Percentiles rank a stretch among this genome's conserved stretches.
These are phyloP conservation scores for Thryonomys swinderianus DNA, from an alignment of 2,113 vertebrate genomes.

Conservation along the genomic window DNA sequence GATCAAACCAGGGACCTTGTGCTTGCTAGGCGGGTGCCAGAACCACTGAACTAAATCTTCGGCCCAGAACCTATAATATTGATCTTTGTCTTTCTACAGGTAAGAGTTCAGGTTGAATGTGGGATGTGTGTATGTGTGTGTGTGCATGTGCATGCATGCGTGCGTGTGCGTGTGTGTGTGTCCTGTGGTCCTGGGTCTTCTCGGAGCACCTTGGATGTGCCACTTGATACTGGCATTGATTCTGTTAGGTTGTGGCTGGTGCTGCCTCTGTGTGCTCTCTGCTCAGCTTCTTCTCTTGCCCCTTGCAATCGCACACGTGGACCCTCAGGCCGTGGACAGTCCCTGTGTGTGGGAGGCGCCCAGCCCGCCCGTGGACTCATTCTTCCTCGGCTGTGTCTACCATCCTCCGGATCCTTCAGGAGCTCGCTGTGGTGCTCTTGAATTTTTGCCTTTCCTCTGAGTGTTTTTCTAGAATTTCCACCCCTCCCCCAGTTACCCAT, in stretches of 20 bases:
- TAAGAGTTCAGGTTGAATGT: no score
- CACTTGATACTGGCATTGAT: background rate
- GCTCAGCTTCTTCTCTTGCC: background rate
- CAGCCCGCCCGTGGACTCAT: accelerated
- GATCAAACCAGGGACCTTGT: no score
- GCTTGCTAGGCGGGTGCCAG: no score
- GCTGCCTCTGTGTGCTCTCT: background rate
- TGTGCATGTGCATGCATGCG: background rate
- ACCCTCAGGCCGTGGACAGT: background rate
- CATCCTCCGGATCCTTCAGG: background rate
- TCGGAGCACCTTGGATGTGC: background rate
- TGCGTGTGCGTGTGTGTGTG: no score
- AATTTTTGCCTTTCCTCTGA: no score
- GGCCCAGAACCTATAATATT: background rate
- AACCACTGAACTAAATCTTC: no score
- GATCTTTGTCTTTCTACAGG: background rate
- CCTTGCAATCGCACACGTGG: no score
- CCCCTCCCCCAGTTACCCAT: no score
- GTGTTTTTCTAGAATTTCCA: no score
- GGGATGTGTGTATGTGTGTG: no score
- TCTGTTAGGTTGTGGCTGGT: background rate
- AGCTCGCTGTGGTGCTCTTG: no score
- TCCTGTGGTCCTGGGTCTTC: background rate
- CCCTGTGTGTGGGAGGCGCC: background rate
- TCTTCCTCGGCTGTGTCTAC: background rate